Evolutionary conservation across 2,797 vertebrate genomes (phyloP).

Genomic region (Mormyrops boulengeri): DNA sequence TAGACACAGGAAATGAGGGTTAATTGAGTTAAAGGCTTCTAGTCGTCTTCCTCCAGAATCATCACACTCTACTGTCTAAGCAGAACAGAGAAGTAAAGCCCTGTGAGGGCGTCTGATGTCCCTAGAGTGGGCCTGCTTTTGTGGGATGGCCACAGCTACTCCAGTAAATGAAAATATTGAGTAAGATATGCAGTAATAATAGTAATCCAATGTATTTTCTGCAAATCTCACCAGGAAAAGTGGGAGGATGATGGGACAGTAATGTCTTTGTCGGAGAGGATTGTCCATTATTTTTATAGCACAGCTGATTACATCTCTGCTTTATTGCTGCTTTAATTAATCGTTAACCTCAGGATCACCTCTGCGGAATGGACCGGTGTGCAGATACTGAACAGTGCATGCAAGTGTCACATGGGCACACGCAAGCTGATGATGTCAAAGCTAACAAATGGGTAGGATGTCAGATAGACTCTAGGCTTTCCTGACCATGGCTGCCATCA

Average conservation of each 20-base stretch:
- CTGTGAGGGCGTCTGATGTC: neutral
- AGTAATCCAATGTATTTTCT: neutral
- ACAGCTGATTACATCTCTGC: neutral
- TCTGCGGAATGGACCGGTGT: neutral
- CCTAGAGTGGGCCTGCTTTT: neutral
- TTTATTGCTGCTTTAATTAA: neutral
- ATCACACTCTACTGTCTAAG: neutral
- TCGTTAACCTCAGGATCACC: neutral
- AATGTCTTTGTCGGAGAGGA: neutral
- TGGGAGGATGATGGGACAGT: neutral
- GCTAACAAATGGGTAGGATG: neutral
- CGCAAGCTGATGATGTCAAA: neutral
- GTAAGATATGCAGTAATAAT: neutral
- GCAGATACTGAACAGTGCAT: neutral
- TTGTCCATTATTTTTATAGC: neutral
- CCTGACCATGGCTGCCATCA: neutral
- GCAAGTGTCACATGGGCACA: neutral
- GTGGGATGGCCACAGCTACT: neutral
- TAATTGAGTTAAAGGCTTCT: neutral
- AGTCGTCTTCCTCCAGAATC: neutral
- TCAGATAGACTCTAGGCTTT: neutral
- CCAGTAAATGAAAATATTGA: neutral
- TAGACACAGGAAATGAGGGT: neutral
- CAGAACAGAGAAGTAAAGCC: neutral
- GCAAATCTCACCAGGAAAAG: neutral